These are phyloP conservation scores for Drosophila chauvacae DNA, from an alignment of 1,140 invertebrate genomes.

Conservation along the genomic window DNA sequence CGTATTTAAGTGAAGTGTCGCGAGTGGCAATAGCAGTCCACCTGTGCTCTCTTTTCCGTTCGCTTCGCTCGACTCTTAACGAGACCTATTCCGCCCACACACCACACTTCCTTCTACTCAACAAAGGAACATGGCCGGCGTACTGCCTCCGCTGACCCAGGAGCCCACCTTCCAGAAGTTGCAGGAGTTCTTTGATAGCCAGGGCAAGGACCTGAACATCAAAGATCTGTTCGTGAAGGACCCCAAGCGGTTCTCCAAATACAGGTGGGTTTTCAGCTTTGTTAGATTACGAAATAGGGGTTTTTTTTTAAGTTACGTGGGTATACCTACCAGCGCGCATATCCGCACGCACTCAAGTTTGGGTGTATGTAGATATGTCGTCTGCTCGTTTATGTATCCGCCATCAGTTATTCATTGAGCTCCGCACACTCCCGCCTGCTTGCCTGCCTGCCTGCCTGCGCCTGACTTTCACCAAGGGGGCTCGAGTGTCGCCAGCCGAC, in stretches of 20 bases:
- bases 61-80: constrained; percentile 47
- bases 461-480: constrained; percentile 44
- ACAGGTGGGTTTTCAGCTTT: constrained; percentile 87
- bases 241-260: constrained; percentile 91
- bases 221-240: constrained; percentile 91
- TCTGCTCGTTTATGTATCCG: constrained; percentile 35
- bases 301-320: constrained; percentile 23
- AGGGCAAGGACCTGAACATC: constrained; percentile 90
- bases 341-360: constrained; percentile 15
- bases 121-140: constrained; percentile 75
- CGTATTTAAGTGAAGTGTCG: constrained; percentile 68
- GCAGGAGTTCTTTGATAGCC: constrained; percentile 88
- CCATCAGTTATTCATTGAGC: constrained; percentile 26
- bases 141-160: constrained; percentile 85
- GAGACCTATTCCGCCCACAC: constrained; percentile 23
- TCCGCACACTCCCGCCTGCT: constrained; percentile 8
- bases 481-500: constrained; percentile 27
- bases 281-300: constrained; percentile 1
- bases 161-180: constrained; percentile 90
- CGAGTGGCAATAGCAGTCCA: constrained; percentile 32
- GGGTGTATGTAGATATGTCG: constrained; percentile 6
- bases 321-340: constrained; percentile 19
- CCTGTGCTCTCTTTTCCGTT: constrained; percentile 47
- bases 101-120: constrained; percentile 21
- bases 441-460: background rate